Evolutionary conservation across 1,140 invertebrate genomes (phyloP), one percentile per base, ranked within the genome.

Genomic region (Eurosta solidaginis): DNA sequence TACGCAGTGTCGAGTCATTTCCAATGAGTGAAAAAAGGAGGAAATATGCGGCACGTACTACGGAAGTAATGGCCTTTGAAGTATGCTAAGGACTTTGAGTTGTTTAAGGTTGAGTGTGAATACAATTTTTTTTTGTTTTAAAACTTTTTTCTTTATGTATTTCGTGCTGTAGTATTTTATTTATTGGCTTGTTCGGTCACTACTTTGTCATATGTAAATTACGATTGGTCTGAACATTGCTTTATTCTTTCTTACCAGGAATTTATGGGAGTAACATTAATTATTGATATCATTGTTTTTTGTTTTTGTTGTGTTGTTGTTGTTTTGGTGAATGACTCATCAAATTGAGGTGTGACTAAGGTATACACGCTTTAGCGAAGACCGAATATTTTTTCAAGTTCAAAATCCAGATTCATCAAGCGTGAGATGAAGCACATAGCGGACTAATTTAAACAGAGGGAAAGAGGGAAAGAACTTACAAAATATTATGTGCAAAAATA

Each of bases 61-160:
- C 59, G 59, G 59, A 68, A 68, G 59, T 68, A 40, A 36, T 40
- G 33, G 33, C 54, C 54, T 59, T 33, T 59, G 54, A n/a, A n/a
- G n/a, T n/a, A n/a, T 33, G 29, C 20, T n/a, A 68, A 68, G 59
- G 59, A 68, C 59, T 68, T 68, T 68, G 59, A 36, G 59, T 33
- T 68, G 36, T 20, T 29, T 10, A 40, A n/a, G n/a, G n/a, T 20
- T 68, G 33, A n/a, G 33, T 20, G n/a, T 29, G 17, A 17, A 12
- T 27, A 20, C 10, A 68, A 10, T 20, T 68, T 68, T 68, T 3
- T 68, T 22, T 22, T 27, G 4, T 17, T 3, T 59, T 59, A n/a
- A n/a, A n/a, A n/a, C n/a, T 29, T 33, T 14, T 59, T 59, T 59
- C 17, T 59, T 27, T 17, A 54, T 0, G 17, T 59, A 25, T 27